Base-by-base conservation (phyloP, 2,888 invertebrate species). In the Alsophila aescularia region DNA sequence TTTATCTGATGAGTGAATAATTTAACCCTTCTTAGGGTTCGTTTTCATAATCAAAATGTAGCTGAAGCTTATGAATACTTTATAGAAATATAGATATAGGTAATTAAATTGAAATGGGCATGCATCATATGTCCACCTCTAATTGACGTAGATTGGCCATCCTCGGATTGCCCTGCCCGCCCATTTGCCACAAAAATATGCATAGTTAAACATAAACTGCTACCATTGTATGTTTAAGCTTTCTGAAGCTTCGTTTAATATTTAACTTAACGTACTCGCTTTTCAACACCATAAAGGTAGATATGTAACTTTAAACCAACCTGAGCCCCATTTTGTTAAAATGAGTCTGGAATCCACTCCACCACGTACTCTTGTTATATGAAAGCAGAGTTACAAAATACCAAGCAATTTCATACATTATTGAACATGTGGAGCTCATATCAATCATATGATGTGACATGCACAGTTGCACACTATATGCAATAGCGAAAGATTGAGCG, bases 1-100 rank as follows among this genome's bases (percentile, higher is more conserved):
- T 39, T 48, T 43, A 41, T 58, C 31, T 37, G 43, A 52, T 53
- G 49, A 57, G 49, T 43, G 49, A 49, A 49, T 54, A 29, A 49
- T 53, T 48, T 35, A 42, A 36, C 32, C 16, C 8, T 13, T 39
- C 39, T 29, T 12, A 10, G 27, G 6, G 21, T 40, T 53, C 36
- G 7, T 36, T 52, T 41, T 41, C 32, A 27, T 50, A n/a, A n/a
- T 12, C 12, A 16, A 14, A 39, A 21, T 34, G 18, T 6, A 16
- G n/a, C n/a, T 15, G 14, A 12, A 39, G 5, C 36, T 36, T 4
- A 13, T 34, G 12, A 2, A 18, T 18, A 37, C 18, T 15, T 15
- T 10, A 13, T 32, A 12, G 27, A 9, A 31, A n/a, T 15, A 8
- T 35, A 13, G 7, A 14, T 34, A 15, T 1, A 35, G 21, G 13